Percentiles rank a stretch among this genome's conserved stretches.
These are phyloP conservation scores for Chironomus tepperi DNA, from an alignment of 1,140 invertebrate genomes.

Conservation along the genomic window DNA sequence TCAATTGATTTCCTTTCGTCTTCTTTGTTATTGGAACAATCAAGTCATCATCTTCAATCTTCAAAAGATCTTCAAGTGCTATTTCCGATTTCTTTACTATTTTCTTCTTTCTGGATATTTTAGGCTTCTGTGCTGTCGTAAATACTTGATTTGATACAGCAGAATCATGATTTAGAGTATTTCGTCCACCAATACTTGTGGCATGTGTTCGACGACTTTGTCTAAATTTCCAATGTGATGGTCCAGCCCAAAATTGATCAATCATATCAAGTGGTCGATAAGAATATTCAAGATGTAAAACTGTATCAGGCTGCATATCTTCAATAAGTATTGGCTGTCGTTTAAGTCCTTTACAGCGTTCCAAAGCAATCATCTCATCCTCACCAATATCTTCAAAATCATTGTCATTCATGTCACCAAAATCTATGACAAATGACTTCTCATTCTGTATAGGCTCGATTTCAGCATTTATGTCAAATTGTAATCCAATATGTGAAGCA, in stretches of 20 bases:
- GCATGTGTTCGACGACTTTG: neutral
- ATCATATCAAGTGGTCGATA: slow-evolving; percentile 39
- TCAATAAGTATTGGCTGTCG: slow-evolving; percentile 34
- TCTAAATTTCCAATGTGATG: slow-evolving; percentile 39
- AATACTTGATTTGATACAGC: neutral
- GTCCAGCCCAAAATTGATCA: slow-evolving; percentile 39
- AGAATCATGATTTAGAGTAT: neutral
- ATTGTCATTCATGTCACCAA: slow-evolving; percentile 29
- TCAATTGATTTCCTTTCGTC: neutral
- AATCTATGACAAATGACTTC: slow-evolving; percentile 29
- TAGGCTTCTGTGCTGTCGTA: neutral
- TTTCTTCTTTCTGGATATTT: neutral
- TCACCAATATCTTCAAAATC: slow-evolving; percentile 25
- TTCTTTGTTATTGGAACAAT: neutral
- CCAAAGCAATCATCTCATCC: slow-evolving; percentile 34
- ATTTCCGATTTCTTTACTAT: neutral
- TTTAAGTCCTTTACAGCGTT: slow-evolving; percentile 33
- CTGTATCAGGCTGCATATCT: slow-evolving; percentile 33
- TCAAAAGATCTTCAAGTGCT: neutral
- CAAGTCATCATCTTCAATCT: neutral
- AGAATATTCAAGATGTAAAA: slow-evolving; percentile 36
- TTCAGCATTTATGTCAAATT: slow-evolving; percentile 38
- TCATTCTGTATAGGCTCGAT: slow-evolving; percentile 35
- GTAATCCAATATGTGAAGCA: slow-evolving; percentile 30
- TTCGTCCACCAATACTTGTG: neutral